Evolutionary conservation across 30 jellyfish, hydroid and myxozoan genomes (phyloP), one percentile per base, ranked within the genome.

Genomic region (Rhopilema esculentum): DNA sequence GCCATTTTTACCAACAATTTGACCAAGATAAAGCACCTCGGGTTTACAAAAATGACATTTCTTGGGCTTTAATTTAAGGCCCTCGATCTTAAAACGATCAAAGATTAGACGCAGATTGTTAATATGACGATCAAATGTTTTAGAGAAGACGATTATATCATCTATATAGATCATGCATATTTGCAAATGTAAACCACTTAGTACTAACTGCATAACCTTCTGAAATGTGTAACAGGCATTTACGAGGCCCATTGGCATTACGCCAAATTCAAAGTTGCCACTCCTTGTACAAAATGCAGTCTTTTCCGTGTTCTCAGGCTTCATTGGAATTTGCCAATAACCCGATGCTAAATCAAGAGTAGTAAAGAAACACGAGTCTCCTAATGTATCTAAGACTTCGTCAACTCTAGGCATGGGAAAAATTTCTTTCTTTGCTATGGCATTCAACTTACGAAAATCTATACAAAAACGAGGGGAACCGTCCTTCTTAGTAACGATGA

Each of bases 401-500:
- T 87, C 93, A 9, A 77, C 61, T 63, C 96, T 66, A 4, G 96
- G 96, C 87, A 88, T 77, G 23, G 96, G 92, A 88, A 30, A 88
- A 19, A 73, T 64, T 2, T 80, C 77, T 64, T 80, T 65, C 50
- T 31, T 26, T 12, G 90, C 63, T 49, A 61, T 67, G 71, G 72
- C 4, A 31, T 64, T 80, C 4, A 80, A 24, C 15, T 32, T 27
- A 19, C 90, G 27, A 31, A 53, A 79, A 79, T 79, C 89, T 19
- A 79, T 67, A 31, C 80, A 79, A 32, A 79, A 79, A 23, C 89
- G 16, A 32, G 67, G 80, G 18, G 80, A 53, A 1, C 91, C 91
- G 27, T 80, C 90, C 65, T 66, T 66, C 53, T 82, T 82, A 27
- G 91, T 66, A 17, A 82, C 84, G 6, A 82, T 82, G 0, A 83